Conservation (phyloP, 2,113 vertebrate genomes). For the Nipponia nippon region DNA sequence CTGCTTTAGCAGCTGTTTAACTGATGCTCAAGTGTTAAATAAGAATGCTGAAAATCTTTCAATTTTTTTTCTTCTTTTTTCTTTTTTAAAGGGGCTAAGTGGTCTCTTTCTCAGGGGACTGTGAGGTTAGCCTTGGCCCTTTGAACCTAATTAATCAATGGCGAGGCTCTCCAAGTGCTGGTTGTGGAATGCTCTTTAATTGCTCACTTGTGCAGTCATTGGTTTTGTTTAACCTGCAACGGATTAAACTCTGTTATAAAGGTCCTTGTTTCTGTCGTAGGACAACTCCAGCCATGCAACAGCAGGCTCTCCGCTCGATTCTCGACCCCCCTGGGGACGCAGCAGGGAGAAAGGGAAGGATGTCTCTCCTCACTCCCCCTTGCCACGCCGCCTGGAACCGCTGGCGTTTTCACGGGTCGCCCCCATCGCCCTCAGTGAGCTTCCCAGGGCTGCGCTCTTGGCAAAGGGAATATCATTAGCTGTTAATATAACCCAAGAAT, state of each 20-base stretch:
- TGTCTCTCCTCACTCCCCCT: not conserved
- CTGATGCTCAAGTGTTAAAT: slow-evolving; percentile 32
- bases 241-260: not conserved
- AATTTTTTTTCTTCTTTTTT: not conserved
- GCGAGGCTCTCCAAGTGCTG: not conserved
- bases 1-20: slow-evolving; percentile 32
- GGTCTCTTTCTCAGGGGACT: slow-evolving; percentile 19
- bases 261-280: not conserved
- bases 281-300: not conserved
- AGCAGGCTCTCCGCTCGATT: not conserved
- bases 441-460: not conserved
- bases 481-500: not conserved
- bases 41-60: not conserved
- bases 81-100: not conserved
- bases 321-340: rapidly evolving
- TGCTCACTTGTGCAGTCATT: slow-evolving; percentile 50
- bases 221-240: slow-evolving; percentile 9
- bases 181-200: slow-evolving; percentile 47
- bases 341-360: not conserved
- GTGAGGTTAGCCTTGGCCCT: slow-evolving; percentile 23
- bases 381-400: rapidly evolving
- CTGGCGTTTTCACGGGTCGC: rapidly evolving
- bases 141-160: slow-evolving; percentile 60
- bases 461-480: not conserved
- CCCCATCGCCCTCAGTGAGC: not conserved